These are phyloP conservation scores for Lepus townsendii DNA, from an alignment of 2,797 vertebrate genomes.

Conservation along the genomic window DNA sequence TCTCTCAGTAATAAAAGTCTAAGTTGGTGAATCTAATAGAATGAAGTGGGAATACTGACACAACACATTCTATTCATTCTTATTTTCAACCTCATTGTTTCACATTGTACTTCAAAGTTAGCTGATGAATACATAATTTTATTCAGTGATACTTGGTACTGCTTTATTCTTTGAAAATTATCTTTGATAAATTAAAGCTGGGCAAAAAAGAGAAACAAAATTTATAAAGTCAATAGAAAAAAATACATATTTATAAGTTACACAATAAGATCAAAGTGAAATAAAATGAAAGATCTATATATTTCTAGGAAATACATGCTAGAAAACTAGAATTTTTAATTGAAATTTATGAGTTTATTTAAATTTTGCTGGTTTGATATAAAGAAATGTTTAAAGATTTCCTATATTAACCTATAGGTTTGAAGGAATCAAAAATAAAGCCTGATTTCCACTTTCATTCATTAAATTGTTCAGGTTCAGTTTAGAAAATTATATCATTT, in stretches of 20 bases:
- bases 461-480: neutral
- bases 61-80: neutral
- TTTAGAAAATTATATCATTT: constrained; percentile 31
- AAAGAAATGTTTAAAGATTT: neutral
- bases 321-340: neutral
- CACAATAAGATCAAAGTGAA: neutral
- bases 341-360: neutral
- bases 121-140: neutral
- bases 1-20: neutral
- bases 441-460: neutral
- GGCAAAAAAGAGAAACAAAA: neutral
- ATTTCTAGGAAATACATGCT: constrained; percentile 12
- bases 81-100: neutral
- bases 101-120: neutral
- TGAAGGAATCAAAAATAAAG: neutral
- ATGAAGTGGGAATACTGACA: neutral
- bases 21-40: neutral
- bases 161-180: neutral
- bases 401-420: neutral
- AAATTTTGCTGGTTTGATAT: neutral
- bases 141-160: neutral
- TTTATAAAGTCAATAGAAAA: neutral
- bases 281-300: neutral
- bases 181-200: neutral
- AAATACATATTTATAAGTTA: neutral